Evolutionary conservation across 2,113 vertebrate species (phyloP).

Genomic region (Reinhardtius hippoglossoides): DNA sequence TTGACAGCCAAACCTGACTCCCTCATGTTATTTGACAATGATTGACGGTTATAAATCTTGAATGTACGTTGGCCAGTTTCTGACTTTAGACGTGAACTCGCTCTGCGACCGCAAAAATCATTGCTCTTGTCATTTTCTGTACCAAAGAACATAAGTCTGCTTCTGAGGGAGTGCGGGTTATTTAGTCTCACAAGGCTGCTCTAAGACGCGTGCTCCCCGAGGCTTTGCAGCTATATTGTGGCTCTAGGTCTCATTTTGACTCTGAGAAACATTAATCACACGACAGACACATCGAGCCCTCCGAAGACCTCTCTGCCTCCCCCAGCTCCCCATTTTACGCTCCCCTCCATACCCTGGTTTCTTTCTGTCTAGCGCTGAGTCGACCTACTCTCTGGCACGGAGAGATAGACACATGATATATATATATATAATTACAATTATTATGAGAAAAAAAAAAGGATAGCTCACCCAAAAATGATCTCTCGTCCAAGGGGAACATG

Average conservation of each 20-base stretch:
- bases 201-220: background rate
- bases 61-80: background rate
- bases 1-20: background rate
- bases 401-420: background rate
- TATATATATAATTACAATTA: background rate
- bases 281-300: conserved; percentile 28
- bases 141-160: conserved; percentile 23
- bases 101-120: background rate
- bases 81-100: conserved; percentile 1
- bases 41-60: conserved; percentile 3
- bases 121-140: conserved; percentile 11
- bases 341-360: conserved; percentile 12
- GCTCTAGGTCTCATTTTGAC: conserved; percentile 39
- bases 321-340: background rate
- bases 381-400: background rate
- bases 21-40: conserved; percentile 18
- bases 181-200: conserved; percentile 24
- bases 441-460: background rate
- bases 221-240: conserved; percentile 14
- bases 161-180: conserved; percentile 31
- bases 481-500: too few relatives aligned
- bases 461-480: too few relatives aligned
- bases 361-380: background rate
- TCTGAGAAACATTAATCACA: conserved; percentile 51
- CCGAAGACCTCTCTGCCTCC: conserved; percentile 12